Evolutionary conservation across 2,888 invertebrate genomes (phyloP), one percentile per base, ranked within the genome.

Genomic region (Hyalella azteca): DNA sequence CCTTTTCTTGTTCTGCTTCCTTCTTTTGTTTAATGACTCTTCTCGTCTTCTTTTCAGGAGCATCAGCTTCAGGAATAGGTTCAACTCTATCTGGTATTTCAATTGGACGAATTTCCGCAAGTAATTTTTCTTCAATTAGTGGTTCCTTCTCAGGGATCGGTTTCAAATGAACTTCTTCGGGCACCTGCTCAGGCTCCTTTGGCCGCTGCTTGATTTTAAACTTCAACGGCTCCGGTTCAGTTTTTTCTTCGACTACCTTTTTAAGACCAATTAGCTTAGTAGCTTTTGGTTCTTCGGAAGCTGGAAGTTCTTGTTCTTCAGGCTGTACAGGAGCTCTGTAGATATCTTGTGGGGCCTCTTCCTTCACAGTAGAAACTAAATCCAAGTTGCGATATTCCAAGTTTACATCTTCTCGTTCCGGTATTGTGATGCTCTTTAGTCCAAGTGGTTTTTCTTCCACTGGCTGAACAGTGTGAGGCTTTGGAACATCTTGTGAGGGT

Each of bases 101-200:
- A 19, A 59, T 50, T 2, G 78, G 78, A 13, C 15, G 32, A 9
- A 48, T 26, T 36, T 78, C 48, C 40, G n/a, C 19, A 2, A 41
- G 40, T 22, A 36, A 54, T 40, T 40, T 36, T 40, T 78, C 78
- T 66, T 59, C 60, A 26, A 45, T 26, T 22, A 39, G 40, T 36
- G 15, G 60, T 60, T 59, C 60, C 45, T 39, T 50, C 36, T 78
- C 29, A 50, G 78, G 78, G 22, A 78, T 78, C 9, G 78, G 78
- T 26, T 78, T 78, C 50, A 78, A 49, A 50, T 41, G 26, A n/a
- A 78, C 78, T 45, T 73, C 48, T 73, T 78, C 77, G 26, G 75
- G 60, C 39, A 41, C 76, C n/a, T 54, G 73, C 77, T 79, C 73
- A 45, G 75, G 73, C 48, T 39, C 32, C 22, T 5, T 29, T 15